Evolutionary conservation across 2,797 vertebrate species (phyloP).

Genomic region (Agapornis canus): DNA sequence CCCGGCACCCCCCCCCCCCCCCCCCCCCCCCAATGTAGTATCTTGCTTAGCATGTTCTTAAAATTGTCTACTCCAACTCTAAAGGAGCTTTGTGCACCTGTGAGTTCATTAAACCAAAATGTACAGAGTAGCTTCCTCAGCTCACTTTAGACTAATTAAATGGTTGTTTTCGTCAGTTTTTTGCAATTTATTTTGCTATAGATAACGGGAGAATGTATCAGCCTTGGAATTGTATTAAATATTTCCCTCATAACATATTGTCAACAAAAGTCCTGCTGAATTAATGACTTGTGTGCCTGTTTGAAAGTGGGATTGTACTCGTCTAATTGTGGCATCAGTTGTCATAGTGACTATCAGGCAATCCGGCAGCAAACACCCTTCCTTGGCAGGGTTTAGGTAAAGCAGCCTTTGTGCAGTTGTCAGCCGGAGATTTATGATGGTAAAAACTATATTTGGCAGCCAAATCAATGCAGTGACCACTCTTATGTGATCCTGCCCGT

Average conservation of each 20-base stretch:
- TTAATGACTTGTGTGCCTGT: conserved; percentile 89
- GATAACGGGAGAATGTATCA: conserved; percentile 80
- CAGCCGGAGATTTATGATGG: conserved; percentile 92
- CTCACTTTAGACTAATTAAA: conserved; percentile 76
- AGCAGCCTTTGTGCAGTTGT: conserved; percentile 91
- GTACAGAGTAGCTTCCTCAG: conserved; percentile 41
- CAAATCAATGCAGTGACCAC: conserved; percentile 87
- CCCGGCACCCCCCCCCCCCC: too few relatives aligned
- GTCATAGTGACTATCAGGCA: conserved; percentile 94
- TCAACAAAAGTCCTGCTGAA: conserved; percentile 85
- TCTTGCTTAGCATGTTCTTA: neutral
- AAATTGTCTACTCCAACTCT: neutral
- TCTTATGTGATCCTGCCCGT: conserved; percentile 81
- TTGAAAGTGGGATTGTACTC: conserved; percentile 92
- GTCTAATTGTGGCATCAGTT: conserved; percentile 94
- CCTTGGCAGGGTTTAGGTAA: conserved; percentile 91
- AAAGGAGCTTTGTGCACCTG: conserved; percentile 46
- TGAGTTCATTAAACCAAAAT: conserved; percentile 64
- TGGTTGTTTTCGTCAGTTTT: conserved; percentile 74
- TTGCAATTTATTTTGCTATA: conserved; percentile 76
- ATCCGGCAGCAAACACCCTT: conserved; percentile 89
- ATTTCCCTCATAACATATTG: conserved; percentile 78
- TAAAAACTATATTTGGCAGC: conserved; percentile 93
- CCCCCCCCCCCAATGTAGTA: neutral
- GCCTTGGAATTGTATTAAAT: conserved; percentile 79